Base-by-base conservation (phyloP, 1,140 invertebrate species). In the Trachymyrmex septentrionalis region DNA sequence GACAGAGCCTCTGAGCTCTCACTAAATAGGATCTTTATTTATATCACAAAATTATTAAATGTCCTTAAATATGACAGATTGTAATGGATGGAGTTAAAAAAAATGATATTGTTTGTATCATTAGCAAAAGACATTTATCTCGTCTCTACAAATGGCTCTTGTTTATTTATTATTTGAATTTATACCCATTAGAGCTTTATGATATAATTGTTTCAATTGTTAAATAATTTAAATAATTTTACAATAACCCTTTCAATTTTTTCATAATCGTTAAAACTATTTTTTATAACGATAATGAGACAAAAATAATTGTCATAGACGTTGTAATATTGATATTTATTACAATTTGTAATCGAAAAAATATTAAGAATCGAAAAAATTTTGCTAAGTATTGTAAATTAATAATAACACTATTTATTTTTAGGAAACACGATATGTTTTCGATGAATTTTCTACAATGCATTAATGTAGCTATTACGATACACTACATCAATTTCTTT, bases 211-310 rank as follows among this genome's bases (percentile, higher is more conserved):
- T 44, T 44, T 44, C 10, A 44, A 44, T 44, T 44, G 38, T 44
- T 44, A 44, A 44, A 44, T 44, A 9, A 44, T 44, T 50, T n/a
- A 30, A 30, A 73, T 7, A 19, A 53, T 69, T 44, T 44, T 57
- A 50, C 34, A 75, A 57, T n/a, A 57, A 75, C 34, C 12, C 21
- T 12, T 57, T 57, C 5, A 53, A 72, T 14, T 72, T 27, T 72
- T 53, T 72, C 38, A 44, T 10, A 2, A 44, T 10, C 7, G 3
- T 14, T 50, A 14, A 50, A 14, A 14, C 3, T 14, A 55, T n/a
- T 9, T 34, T 30, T 72, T 1, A 3, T 14, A 27, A n/a, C 27
- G 1, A 0, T 9, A 72, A 72, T 9, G 1, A 66, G 19, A 21
- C 30, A n/a, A 38, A 66, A 9, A 38, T 38, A 38, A 66, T 66